Evolutionary conservation across 2,888 invertebrate species (phyloP).

Genomic region (Nymphalis polychloros): DNA sequence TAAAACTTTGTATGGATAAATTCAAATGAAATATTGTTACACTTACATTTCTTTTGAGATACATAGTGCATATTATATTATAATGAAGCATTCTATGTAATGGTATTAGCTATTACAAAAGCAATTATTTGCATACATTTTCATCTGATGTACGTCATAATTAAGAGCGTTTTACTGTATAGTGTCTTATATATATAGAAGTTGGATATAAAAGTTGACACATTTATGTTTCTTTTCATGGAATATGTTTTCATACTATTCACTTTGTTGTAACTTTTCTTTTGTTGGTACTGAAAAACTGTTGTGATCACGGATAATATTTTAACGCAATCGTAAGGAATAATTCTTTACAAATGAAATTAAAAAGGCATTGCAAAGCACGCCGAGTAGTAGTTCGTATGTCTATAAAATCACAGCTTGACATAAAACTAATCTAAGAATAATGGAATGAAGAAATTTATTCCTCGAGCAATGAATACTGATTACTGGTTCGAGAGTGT

Average conservation of each 20-base stretch:
- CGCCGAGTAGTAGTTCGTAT: no score
- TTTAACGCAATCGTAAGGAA: no score
- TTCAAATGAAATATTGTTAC: background rate
- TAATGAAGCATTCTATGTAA: conserved; percentile 1
- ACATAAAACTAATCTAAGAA: conserved; percentile 19
- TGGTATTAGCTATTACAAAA: background rate
- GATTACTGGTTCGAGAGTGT: conserved; percentile 29
- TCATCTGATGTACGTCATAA: background rate
- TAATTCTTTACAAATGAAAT: no score
- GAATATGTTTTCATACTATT: no score
- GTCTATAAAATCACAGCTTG: conserved; percentile 11
- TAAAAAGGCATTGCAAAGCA: no score
- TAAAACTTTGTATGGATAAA: conserved; percentile 4
- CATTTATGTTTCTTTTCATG: no score
- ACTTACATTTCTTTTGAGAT: background rate
- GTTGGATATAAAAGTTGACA: no score
- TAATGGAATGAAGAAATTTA: conserved; percentile 38
- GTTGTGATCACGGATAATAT: no score
- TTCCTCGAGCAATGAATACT: conserved; percentile 41
- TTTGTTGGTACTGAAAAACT: no score
- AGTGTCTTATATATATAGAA: background rate
- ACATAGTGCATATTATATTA: background rate
- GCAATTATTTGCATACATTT: background rate
- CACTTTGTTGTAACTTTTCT: no score
- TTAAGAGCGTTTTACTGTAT: background rate